A percentile compares a stretch with the other conserved stretches of the same genome.
phyloP scores from a whole-genome alignment of 1,140 invertebrate genomes.

The Parasteatoda tepidariorum region DNA sequence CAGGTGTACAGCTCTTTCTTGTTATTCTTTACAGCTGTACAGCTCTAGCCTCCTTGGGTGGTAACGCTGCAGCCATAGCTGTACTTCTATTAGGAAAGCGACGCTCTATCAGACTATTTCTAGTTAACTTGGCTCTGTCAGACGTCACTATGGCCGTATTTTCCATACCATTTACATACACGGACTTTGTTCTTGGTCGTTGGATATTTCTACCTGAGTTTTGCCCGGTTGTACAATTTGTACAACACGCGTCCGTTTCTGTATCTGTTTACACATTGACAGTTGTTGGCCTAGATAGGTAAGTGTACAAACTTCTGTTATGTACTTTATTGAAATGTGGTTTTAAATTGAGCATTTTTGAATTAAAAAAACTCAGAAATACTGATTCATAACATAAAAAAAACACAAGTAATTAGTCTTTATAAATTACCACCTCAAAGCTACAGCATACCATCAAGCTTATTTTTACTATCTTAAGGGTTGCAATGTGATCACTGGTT shows the following conservation, averaged over 20 bases:
- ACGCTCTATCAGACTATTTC: slow-evolving; percentile 67
- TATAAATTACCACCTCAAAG: not conserved
- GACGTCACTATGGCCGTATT: slow-evolving; percentile 70
- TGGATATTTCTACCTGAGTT: slow-evolving; percentile 69
- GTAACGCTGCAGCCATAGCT: slow-evolving; percentile 68
- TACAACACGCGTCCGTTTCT: slow-evolving; percentile 68
- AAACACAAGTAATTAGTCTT: not conserved
- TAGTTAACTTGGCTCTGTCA: slow-evolving; percentile 69
- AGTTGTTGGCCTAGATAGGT: slow-evolving; percentile 70
- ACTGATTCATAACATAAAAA: not conserved
- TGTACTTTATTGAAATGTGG: no score
- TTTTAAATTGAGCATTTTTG: no score
- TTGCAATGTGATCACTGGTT: no score
- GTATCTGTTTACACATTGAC: slow-evolving; percentile 69
- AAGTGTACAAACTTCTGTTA: slow-evolving; percentile 52
- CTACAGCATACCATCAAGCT: not conserved
- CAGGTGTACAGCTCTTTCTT: slow-evolving; percentile 65
- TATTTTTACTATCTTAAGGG: no score
- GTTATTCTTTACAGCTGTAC: slow-evolving; percentile 68
- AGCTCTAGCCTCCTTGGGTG: slow-evolving; percentile 66
- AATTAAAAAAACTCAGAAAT: not conserved
- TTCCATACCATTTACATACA: slow-evolving; percentile 71
- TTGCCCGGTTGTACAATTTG: slow-evolving; percentile 68
- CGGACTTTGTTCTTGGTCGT: slow-evolving; percentile 68
- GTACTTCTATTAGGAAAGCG: slow-evolving; percentile 67